Conservation (phyloP, 2,113 vertebrate genomes). For the Nycticorax nycticorax region DNA sequence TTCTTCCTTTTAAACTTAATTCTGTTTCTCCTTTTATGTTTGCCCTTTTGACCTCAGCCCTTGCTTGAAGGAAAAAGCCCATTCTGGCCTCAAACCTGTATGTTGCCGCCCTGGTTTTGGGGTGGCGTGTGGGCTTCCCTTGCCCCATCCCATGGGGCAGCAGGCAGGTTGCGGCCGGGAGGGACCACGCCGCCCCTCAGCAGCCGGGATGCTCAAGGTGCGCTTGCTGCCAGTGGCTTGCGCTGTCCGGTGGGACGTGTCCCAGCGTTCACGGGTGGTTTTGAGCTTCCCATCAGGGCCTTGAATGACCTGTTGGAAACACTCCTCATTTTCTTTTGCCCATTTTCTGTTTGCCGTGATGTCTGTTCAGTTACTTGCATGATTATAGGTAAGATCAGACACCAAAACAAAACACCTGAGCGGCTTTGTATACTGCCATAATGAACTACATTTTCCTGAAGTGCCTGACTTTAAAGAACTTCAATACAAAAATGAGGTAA, state of each 20-base stretch:
- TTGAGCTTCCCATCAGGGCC: neutral
- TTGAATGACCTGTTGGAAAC: neutral
- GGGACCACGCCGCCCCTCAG: neutral
- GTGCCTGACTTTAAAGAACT: neutral
- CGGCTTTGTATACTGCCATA: neutral
- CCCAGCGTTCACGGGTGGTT: neutral
- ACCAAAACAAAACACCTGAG: neutral
- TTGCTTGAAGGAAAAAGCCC: neutral
- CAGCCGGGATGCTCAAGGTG: neutral
- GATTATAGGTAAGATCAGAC: neutral
- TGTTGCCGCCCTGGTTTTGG: neutral
- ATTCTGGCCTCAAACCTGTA: neutral
- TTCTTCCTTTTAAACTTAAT: neutral
- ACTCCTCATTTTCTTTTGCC: neutral
- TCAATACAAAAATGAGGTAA: neutral
- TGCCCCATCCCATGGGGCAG: neutral
- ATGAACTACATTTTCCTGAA: neutral
- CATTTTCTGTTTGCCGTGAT: neutral
- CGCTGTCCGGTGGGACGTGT: neutral
- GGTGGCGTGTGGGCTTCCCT: neutral
- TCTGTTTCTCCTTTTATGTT: neutral
- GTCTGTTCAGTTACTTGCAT: neutral
- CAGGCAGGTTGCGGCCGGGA: neutral
- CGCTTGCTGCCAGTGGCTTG: fast-evolving
- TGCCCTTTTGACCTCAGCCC: neutral